Conservation (phyloP, 2,888 invertebrate genomes). For the Glaucopsyche alexis region DNA sequence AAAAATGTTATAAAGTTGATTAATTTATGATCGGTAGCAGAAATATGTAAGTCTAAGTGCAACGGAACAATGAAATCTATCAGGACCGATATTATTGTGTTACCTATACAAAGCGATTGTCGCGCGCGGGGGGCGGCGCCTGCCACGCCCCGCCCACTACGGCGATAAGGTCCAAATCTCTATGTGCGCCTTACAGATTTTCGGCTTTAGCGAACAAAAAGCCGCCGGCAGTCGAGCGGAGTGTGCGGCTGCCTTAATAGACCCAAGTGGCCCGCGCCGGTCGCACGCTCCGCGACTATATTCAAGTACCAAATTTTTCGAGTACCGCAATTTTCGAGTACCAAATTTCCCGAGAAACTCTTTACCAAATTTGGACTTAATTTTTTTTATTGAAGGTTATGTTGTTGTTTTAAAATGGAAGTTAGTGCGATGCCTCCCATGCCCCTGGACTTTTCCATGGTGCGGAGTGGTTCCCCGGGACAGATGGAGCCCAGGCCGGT, state of each 20-base stretch:
- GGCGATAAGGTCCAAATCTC: constrained; percentile 75
- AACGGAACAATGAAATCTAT: constrained; percentile 78
- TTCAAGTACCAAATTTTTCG: constrained; percentile 26
- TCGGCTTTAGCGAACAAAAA: constrained; percentile 68
- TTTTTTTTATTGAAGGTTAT: constrained; percentile 41
- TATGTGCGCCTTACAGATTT: constrained; percentile 66
- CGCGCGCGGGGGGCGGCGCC: constrained; percentile 62
- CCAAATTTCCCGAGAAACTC: constrained; percentile 27
- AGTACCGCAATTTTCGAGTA: constrained; percentile 41
- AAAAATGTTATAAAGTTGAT: not conserved
- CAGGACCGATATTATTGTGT: constrained; percentile 79
- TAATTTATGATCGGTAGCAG: not conserved
- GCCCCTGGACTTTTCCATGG: constrained; percentile 85
- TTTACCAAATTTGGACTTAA: constrained; percentile 41
- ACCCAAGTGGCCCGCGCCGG: constrained; percentile 64
- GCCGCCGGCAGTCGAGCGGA: constrained; percentile 52
- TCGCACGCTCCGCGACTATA: constrained; percentile 59
- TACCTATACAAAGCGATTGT: constrained; percentile 81
- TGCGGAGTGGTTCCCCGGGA: constrained; percentile 66
- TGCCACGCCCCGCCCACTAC: constrained; percentile 62
- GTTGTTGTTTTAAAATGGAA: constrained; percentile 71
- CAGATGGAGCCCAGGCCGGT: constrained; percentile 64
- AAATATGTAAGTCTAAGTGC: constrained; percentile 54
- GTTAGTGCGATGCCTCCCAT: constrained; percentile 81
- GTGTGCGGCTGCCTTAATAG: constrained; percentile 67